These are phyloP conservation scores for Sycophila sp. DNA, from an alignment of 1,140 invertebrate species.

Conservation along the genomic window DNA sequence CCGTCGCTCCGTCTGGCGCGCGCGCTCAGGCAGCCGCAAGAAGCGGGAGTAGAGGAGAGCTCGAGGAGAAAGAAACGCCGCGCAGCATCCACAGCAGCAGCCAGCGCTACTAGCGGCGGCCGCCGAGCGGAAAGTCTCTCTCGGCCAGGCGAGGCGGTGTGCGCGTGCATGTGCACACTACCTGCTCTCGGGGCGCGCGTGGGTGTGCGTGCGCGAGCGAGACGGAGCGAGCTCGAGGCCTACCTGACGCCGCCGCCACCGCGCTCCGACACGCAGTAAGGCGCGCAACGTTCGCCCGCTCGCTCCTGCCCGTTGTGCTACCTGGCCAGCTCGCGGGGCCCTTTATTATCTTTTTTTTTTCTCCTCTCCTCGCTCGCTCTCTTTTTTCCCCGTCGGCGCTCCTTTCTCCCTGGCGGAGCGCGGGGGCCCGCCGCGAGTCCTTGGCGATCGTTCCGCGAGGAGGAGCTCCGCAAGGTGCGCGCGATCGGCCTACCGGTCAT, in stretches of 20 bases:
- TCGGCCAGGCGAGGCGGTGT: background rate
- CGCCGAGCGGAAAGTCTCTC: constrained; percentile 55
- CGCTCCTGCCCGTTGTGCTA: background rate
- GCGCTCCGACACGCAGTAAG: constrained; percentile 59
- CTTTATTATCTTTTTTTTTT: too few relatives aligned
- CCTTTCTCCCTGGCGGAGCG: background rate
- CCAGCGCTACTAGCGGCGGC: constrained; percentile 62
- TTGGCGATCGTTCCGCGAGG: background rate
- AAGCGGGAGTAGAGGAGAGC: constrained; percentile 25
- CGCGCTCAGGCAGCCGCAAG: constrained; percentile 13
- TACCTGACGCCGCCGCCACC: constrained; percentile 61
- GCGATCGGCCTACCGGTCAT: too few relatives aligned
- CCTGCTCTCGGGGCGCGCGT: constrained; percentile 59
- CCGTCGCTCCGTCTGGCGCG: background rate
- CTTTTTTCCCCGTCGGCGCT: background rate
- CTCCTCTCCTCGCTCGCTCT: background rate
- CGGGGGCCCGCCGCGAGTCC: background rate
- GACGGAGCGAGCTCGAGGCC: constrained; percentile 45
- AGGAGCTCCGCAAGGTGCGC: background rate
- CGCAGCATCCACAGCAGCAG: constrained; percentile 65
- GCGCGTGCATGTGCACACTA: constrained; percentile 46
- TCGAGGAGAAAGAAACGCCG: constrained; percentile 44
- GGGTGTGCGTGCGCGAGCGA: constrained; percentile 31
- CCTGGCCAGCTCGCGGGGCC: background rate
- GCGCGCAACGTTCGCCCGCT: constrained; percentile 49